phyloP scores from a whole-genome alignment of 2,797 vertebrate species.

The Anguilla marmorata region DNA sequence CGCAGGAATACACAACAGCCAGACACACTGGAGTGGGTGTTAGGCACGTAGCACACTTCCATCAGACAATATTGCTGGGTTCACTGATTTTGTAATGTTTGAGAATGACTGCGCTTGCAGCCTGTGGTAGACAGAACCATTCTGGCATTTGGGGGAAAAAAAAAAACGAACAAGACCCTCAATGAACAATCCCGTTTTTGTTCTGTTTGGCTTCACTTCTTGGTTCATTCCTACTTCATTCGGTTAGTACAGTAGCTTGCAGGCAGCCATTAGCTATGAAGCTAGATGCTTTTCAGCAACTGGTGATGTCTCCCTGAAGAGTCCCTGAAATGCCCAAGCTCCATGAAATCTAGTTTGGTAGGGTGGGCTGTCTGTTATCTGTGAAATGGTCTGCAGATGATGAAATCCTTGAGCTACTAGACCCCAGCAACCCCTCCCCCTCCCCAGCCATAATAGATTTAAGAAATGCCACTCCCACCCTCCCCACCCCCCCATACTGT shows the following conservation, averaged over 20 bases:
- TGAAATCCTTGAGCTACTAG: background rate
- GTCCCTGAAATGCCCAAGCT: background rate
- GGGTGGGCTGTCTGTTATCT: background rate
- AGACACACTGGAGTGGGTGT: conserved; percentile 69
- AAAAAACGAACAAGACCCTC: conserved; percentile 15
- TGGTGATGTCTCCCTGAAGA: background rate
- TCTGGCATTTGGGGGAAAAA: background rate
- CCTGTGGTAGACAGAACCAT: conserved; percentile 11
- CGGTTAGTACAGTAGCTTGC: background rate
- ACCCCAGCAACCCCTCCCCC: background rate
- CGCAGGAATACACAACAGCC: conserved; percentile 80
- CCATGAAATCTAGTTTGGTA: background rate
- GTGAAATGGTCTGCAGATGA: conserved; percentile 5
- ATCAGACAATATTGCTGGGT: conserved; percentile 74
- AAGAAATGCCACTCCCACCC: background rate
- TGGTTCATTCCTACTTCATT: background rate
- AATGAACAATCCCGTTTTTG: background rate
- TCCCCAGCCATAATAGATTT: background rate
- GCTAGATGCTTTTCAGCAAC: background rate
- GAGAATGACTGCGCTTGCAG: conserved; percentile 43
- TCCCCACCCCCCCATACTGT: background rate
- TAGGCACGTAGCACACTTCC: conserved; percentile 74
- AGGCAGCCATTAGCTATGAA: background rate
- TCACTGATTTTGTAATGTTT: conserved; percentile 74
- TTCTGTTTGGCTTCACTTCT: background rate